Conservation (phyloP, 1,140 invertebrate genomes). For the Drosophila varians region DNA sequence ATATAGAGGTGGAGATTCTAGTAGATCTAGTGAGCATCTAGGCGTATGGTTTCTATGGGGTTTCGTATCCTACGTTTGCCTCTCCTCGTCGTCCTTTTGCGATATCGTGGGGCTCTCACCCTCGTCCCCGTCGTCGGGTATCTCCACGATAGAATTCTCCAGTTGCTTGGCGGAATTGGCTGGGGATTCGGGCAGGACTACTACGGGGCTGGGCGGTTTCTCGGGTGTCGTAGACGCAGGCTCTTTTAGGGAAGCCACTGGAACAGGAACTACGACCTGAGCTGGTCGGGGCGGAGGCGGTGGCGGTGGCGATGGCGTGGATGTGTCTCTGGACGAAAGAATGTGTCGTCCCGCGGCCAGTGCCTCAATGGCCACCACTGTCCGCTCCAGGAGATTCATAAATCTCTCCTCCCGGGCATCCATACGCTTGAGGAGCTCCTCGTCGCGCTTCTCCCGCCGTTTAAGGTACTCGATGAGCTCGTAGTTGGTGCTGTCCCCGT, state of each 20-base stretch:
- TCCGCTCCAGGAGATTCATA: constrained; percentile 72
- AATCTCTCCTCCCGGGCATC: constrained; percentile 79
- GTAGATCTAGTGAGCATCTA: constrained; percentile 28
- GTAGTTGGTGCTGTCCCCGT: constrained; percentile 82
- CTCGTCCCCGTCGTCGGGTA: background rate
- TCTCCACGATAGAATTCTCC: background rate
- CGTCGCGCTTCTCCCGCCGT: constrained; percentile 75
- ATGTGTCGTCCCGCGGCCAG: constrained; percentile 38
- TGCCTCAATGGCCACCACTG: constrained; percentile 74
- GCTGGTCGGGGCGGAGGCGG: background rate
- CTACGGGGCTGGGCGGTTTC: background rate
- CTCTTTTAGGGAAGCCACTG: background rate
- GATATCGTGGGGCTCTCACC: background rate
- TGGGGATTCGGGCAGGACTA: background rate
- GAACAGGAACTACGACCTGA: background rate
- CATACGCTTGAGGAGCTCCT: constrained; percentile 77
- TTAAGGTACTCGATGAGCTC: constrained; percentile 82
- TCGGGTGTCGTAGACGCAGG: background rate
- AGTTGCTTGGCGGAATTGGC: background rate
- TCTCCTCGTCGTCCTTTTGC: background rate
- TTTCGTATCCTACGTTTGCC: background rate
- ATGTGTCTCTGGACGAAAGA: background rate
- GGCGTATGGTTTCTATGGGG: background rate
- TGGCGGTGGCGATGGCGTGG: background rate
- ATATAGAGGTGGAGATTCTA: background rate